Evolutionary conservation across 2,113 vertebrate species (phyloP), one percentile per base, ranked within the genome.

Genomic region (Perca flavescens): DNA sequence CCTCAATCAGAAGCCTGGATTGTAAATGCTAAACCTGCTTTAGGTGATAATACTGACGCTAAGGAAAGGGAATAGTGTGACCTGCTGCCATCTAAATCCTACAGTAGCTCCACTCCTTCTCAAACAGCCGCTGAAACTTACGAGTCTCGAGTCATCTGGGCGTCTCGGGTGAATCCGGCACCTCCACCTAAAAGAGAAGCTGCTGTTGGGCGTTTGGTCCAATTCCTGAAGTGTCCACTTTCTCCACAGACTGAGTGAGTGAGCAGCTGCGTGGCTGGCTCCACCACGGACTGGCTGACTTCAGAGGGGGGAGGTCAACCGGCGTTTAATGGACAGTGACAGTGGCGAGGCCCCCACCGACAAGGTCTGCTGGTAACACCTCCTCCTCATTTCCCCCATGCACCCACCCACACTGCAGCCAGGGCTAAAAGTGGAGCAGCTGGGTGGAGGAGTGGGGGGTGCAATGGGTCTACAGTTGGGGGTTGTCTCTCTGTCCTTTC

Each of bases 131-230:
- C 60, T 70, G n/a, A 82, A 64, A 94, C 93, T 94, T 89, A 93
- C 92, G 83, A 91, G 86, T 91, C 93, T 47, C 87, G 83, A 68
- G 93, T 94, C 93, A 94, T 94, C 89, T 69, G 81, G 82, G 79
- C 49, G 54, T 77, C 46, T 31, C 31, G 9, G 31, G 63, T 56
- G 49, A 83, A 80, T 89, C 83, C 61, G 31, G 77, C 69, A 79
- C 79, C 80, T 88, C 64, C 66, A 49, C 80, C 88, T 28, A 9
- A 50, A 63, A 77, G 54, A 81, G 69, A 82, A 36, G 47, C 16
- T 53, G 43, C 13, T 7, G 21, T 31, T 60, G 67, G 58, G 68
- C 6, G 56, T 63, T 76, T 31, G 53, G 6, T 83, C 56, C 0
- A 5, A 50, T 71, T 86, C 50, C 71, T 65, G 6, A 50, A 70